Evolutionary conservation across 2,797 vertebrate genomes (phyloP).

Genomic region (Oceanodroma leucorhoa): DNA sequence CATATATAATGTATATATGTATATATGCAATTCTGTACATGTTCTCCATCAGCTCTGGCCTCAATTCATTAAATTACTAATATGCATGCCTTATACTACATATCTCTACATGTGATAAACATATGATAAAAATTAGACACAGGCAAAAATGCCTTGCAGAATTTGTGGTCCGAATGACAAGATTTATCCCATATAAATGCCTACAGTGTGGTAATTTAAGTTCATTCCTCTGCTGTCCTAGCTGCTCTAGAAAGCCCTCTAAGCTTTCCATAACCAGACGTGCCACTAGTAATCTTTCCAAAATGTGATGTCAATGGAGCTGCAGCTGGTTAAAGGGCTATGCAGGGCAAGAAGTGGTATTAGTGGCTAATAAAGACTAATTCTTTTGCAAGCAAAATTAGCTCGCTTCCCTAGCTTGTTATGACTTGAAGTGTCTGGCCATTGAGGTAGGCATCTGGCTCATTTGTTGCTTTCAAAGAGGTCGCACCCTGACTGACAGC

Average conservation of each 20-base stretch:
- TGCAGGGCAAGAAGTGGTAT: constrained; percentile 56
- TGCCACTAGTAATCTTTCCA: constrained; percentile 36
- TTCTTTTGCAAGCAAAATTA: constrained; percentile 74
- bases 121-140: background rate
- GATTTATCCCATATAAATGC: background rate
- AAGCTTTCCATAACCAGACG: constrained; percentile 25
- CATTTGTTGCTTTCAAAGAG: constrained; percentile 71
- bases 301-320: constrained; percentile 57
- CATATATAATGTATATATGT: too few species aligned
- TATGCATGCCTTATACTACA: background rate
- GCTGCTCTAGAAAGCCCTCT: constrained; percentile 28
- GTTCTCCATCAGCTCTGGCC: background rate
- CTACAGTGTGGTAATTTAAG: background rate
- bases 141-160: background rate
- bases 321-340: constrained; percentile 65
- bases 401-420: constrained; percentile 70
- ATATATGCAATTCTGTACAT: background rate
- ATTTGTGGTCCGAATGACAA: background rate
- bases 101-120: background rate
- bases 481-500: constrained; percentile 45
- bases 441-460: constrained; percentile 68
- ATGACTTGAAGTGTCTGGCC: constrained; percentile 73
- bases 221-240: background rate
- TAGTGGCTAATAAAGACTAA: constrained; percentile 70
- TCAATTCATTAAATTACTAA: background rate